Base-by-base conservation (phyloP, 2,888 invertebrate species). In the Desoria tigrina region DNA sequence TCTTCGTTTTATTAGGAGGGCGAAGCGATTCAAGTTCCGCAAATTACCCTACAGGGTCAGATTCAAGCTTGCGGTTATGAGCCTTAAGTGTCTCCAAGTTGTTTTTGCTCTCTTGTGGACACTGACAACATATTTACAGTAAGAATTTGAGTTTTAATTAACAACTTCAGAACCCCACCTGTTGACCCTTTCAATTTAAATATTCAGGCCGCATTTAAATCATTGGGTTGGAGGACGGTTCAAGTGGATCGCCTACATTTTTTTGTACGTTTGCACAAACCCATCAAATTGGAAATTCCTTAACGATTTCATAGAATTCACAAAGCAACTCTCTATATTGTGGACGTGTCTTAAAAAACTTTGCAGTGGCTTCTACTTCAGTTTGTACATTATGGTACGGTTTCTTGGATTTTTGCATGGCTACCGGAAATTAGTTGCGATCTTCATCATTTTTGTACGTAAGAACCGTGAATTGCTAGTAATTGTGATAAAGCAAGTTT, bases 191-290 rank as follows among this genome's bases (percentile, higher is more conserved):
- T 39, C 16, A 11, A 39, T 39, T 45, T 11, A 45, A 16, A 18
- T 45, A 6, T 45, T 4, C 6, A 45, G 45, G 45, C 16, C 16
- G 21, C n/a, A 45, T 16, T 21, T 45, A n/a, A 21, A 21, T 18
- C 45, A 45, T n/a, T 16, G 16, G 21, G 21, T 45, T 6, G 45
- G 4, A 4, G 45, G 45, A 21, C 16, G 21, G 45, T 45, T 45
- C 45, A 18, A 18, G 45, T 45, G 45, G 45, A 45, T 45, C 45
- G 16, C 6, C n/a, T 45, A 45, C 45, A 45, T 45, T 6, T 45
- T 6, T 16, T 18, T 45, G 45, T 45, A 45, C 6, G 45, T 21
- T 45, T 45, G 4, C 9, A 45, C 6, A 45, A 11, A 39, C 16
- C 16, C 9, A 4, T 45, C n/a, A 16, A 45, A 18, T 16, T 45